phyloP scores from a whole-genome alignment of 2,113 vertebrate species.

The Sander lucioperca region DNA sequence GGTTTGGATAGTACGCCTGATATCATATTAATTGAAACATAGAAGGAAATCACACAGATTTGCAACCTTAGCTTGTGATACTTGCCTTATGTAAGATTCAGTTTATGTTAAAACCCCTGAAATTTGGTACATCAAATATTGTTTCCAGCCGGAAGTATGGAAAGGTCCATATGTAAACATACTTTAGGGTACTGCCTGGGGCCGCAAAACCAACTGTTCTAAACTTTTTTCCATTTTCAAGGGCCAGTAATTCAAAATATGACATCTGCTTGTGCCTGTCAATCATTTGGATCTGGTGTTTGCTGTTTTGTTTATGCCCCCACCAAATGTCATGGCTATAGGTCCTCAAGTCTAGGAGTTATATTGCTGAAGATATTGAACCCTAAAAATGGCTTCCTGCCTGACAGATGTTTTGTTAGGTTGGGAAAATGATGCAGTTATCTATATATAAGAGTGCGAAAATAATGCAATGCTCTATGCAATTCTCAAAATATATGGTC shows the following conservation, averaged over 20 bases:
- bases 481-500: neutral
- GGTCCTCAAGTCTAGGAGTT: neutral
- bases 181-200: neutral
- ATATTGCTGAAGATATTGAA: neutral
- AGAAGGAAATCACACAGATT: neutral
- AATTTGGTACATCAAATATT: neutral
- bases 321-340: neutral
- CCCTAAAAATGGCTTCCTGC: neutral
- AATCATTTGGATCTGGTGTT: neutral
- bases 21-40: neutral
- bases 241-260: neutral
- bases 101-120: neutral
- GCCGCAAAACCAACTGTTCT: neutral
- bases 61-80: neutral
- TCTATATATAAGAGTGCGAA: too few relatives aligned
- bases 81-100: neutral
- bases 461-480: neutral
- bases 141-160: neutral
- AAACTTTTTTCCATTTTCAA: neutral
- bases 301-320: neutral
- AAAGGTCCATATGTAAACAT: neutral
- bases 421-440: too few relatives aligned
- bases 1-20: neutral
- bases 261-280: neutral
- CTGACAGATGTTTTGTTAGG: too few relatives aligned